Evolutionary conservation across 1,140 invertebrate species (phyloP), one percentile per base, ranked within the genome.

Genomic region (Helicoverpa zea): DNA sequence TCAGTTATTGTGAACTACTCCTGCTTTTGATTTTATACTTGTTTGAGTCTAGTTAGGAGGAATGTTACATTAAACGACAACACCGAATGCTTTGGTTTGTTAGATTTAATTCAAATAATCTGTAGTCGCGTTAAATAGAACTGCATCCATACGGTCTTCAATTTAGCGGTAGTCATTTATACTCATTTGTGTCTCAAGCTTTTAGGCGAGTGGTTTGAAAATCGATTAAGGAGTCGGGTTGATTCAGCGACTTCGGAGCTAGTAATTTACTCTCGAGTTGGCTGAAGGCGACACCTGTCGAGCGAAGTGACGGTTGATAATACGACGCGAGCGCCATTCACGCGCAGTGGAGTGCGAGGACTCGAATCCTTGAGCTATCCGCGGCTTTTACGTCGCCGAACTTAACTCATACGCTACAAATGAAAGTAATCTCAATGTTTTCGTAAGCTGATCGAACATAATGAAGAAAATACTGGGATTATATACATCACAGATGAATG

Each of bases 251-350:
- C 89, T 92, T 92, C 89, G 88, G 89, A 91, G 91, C 91, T 91
- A 93, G 94, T 95, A 95, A 94, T 95, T 95, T 94, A 94, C 92
- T 94, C 91, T 95, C 91, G 92, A 94, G 92, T 94, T 93, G 90
- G 93, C 92, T 94, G 94, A 93, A 92, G 92, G 91, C 91, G 94
- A 95, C 94, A 95, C 94, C 92, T 94, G 94, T 93, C 94, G 92
- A 85, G 86, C 87, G 86, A 91, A 93, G 90, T 95, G 94, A 94
- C 94, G 91, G 91, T 88, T 92, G 92, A 94, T 95, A 94, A 95
- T 95, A 90, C 92, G 92, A 94, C 87, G 91, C 92, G 89, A 89
- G 87, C 87, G 91, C 90, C 89, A 94, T 94, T 94, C 90, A 89
- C 87, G 92, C 88, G 89, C 92, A 90, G 68, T 88, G 83, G 86